Base-by-base conservation (phyloP, 2,888 invertebrate species). In the Campaea margaritaria region DNA sequence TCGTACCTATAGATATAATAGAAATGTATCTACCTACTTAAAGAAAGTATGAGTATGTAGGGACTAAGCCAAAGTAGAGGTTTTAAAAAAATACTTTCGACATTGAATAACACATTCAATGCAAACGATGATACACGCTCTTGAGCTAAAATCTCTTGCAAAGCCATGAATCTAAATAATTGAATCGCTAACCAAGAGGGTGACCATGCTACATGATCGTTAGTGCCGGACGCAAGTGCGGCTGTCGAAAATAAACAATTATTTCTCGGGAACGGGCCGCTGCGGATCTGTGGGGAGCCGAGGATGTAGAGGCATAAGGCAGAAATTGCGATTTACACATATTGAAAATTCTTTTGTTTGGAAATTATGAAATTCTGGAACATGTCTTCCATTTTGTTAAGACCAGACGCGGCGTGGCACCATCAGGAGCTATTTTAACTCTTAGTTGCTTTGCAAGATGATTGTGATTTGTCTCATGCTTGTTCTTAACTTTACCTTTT, bases 221-320 rank as follows among this genome's bases (percentile, higher is more conserved):
- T 80, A 82, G 75, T 75, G 70, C 73, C 74, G 75, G 76, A 76
- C 75, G 77, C 77, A 77, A 84, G 83, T 84, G 81, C 79, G 73
- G 75, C 79, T 81, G 85, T 85, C 82, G 89, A 90, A 88, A 88
- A 89, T 91, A 91, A 92, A 91, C 92, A 92, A 91, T 92, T 91
- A 89, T 91, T 91, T 89, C 85, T 81, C 78, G 72, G 74, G 78
- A 34, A 84, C 82, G 77, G 78, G 67, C 73, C 67, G 65, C 70
- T 74, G 75, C 65, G 70, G 74, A 80, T 75, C 77, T 68, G 79
- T 82, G 77, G 90, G 89, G 87, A 78, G 80, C 65, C 58, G 21
- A 21, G 67, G 63, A 13, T 21, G 56, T 53, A 16, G 7, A 21
- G 13, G 60, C 58, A 79, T 14, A 79, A 73, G 63, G 77, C 55